A percentile compares a stretch with the other conserved stretches of the same genome.
Conservation (phyloP, 1,140 invertebrate genomes). For the Drosophila arawakana region DNA sequence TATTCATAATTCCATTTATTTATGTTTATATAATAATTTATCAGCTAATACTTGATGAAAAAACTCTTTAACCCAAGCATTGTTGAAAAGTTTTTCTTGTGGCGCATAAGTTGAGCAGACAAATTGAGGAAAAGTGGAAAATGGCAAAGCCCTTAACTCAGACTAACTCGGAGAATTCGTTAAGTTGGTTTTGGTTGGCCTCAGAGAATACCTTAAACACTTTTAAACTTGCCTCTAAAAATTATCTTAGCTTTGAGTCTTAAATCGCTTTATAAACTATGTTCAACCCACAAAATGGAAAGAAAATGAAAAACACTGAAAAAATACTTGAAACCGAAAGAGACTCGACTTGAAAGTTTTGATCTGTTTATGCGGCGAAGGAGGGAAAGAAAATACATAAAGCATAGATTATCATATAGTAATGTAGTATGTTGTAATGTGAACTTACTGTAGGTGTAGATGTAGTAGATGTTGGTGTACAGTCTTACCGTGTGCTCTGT, state of each 20-base stretch:
- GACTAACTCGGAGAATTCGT: slow-evolving; percentile 32
- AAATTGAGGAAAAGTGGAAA: background rate
- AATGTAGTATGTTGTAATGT: slow-evolving; percentile 4
- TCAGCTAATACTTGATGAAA: slow-evolving; percentile 28
- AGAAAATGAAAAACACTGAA: slow-evolving; percentile 1
- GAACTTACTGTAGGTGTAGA: slow-evolving; percentile 55
- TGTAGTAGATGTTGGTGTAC: slow-evolving; percentile 17
- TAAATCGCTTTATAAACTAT: slow-evolving; percentile 47
- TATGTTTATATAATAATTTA: slow-evolving; percentile 22
- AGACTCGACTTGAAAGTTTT: slow-evolving; percentile 7
- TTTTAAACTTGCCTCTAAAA: slow-evolving; percentile 17
- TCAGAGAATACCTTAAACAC: slow-evolving; percentile 45
- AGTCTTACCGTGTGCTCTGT: slow-evolving; percentile 29
- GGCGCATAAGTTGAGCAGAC: slow-evolving; percentile 20
- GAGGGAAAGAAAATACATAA: background rate
- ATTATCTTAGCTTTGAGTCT: slow-evolving; percentile 51
- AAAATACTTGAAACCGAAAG: background rate
- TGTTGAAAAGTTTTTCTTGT: slow-evolving; percentile 62
- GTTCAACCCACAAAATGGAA: background rate
- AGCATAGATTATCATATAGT: slow-evolving; percentile 3
- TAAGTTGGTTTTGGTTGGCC: slow-evolving; percentile 8
- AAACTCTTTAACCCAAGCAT: slow-evolving; percentile 21
- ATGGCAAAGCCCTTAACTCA: slow-evolving; percentile 8
- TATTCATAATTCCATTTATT: slow-evolving; percentile 14
- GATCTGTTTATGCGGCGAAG: slow-evolving; percentile 1